Evolutionary conservation across 2,113 vertebrate genomes (phyloP).

Genomic region (Vireo altiloquus): DNA sequence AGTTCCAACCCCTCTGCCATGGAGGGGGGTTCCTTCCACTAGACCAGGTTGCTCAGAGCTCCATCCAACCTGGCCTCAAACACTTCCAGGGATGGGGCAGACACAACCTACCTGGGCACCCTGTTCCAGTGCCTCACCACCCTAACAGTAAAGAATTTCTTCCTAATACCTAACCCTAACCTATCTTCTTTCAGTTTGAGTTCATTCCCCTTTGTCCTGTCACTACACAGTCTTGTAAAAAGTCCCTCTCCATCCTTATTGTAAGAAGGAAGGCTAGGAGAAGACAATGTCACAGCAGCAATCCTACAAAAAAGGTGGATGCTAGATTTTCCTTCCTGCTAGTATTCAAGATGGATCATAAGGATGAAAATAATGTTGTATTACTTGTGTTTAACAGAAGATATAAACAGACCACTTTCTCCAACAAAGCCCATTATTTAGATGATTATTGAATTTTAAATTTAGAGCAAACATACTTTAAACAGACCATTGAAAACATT

Average conservation of each 20-base stretch:
- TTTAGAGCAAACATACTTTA: background rate
- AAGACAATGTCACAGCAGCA: background rate
- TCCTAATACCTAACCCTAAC: background rate
- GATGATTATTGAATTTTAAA: background rate
- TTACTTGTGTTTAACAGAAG: background rate
- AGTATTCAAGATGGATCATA: background rate
- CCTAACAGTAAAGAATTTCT: background rate
- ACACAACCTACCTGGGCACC: background rate
- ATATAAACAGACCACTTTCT: background rate
- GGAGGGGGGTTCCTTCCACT: background rate
- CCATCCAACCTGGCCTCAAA: background rate
- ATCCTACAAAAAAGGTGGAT: background rate
- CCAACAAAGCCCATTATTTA: background rate
- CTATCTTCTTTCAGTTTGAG: background rate
- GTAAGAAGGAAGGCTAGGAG: background rate
- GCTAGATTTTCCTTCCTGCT: background rate
- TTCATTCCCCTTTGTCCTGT: background rate
- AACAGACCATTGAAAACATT: background rate
- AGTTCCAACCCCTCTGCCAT: fast-evolving
- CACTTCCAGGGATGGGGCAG: background rate
- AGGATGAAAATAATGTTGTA: background rate
- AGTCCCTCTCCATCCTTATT: background rate
- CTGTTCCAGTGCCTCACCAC: background rate
- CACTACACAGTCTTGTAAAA: background rate
- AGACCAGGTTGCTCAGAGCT: background rate